phyloP scores from a whole-genome alignment of 2,113 vertebrate genomes.

The Elgaria multicarinata region DNA sequence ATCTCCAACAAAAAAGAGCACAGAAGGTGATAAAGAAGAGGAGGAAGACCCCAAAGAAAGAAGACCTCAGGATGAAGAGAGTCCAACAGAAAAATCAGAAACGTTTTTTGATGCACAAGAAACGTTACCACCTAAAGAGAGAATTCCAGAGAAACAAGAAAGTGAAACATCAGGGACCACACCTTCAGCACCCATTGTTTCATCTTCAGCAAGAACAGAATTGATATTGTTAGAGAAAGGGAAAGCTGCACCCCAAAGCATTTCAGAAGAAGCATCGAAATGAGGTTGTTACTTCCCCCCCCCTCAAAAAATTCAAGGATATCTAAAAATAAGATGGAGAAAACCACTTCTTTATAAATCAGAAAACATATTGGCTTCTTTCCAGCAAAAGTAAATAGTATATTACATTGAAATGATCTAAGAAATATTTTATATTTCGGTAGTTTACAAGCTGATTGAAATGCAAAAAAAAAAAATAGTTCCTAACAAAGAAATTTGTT shows the following conservation, averaged over 20 bases:
- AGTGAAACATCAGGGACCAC: background rate
- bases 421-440: slow-evolving; percentile 17
- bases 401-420: background rate
- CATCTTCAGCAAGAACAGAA: slow-evolving; percentile 72
- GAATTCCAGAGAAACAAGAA: slow-evolving; percentile 23
- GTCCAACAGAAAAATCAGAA: slow-evolving; percentile 62
- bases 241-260: background rate
- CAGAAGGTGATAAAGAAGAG: slow-evolving; percentile 43
- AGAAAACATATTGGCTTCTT: slow-evolving; percentile 21
- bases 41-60: slow-evolving; percentile 8
- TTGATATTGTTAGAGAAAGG: slow-evolving; percentile 62
- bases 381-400: slow-evolving; percentile 42
- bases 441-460: slow-evolving; percentile 28
- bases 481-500: slow-evolving; percentile 24
- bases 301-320: background rate
- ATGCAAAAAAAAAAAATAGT: background rate
- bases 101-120: slow-evolving; percentile 77
- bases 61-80: slow-evolving; percentile 60
- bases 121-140: slow-evolving; percentile 70
- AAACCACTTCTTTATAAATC: background rate
- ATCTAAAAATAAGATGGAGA: background rate
- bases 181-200: slow-evolving; percentile 19
- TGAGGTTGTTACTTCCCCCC: slow-evolving; percentile 36
- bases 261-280: slow-evolving; percentile 27
- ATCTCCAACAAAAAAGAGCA: slow-evolving; percentile 69